A percentile compares a stretch with the other conserved stretches of the same genome.
Conservation (phyloP, 1,140 invertebrate species). For the Trichonephila clavata region DNA sequence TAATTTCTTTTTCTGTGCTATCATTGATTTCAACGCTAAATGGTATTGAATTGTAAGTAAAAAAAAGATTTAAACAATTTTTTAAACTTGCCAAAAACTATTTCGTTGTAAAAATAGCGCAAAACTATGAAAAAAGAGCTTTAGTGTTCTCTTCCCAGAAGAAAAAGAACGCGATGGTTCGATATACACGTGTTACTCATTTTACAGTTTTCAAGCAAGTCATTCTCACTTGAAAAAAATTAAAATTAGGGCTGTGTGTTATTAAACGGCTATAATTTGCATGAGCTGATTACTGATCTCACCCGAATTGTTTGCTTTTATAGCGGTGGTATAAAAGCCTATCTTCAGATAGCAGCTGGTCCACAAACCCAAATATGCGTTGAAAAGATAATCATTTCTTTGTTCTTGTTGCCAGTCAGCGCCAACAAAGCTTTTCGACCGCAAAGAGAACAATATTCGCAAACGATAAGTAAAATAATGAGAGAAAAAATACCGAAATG, state of each 20-base stretch:
- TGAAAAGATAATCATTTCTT: constrained; percentile 5
- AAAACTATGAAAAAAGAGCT: too few species aligned
- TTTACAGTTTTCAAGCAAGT: not conserved
- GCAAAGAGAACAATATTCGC: not conserved
- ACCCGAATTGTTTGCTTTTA: not conserved
- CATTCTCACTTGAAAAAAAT: not conserved
- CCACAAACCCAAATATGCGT: not conserved
- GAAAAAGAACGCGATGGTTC: too few species aligned
- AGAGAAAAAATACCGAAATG: not conserved
- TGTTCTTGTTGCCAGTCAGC: not conserved
- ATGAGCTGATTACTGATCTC: constrained; percentile 1
- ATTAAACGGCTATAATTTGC: not conserved
- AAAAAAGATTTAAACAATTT: too few species aligned
- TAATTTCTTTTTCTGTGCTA: too few species aligned
- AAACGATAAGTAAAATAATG: not conserved
- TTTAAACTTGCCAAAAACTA: too few species aligned
- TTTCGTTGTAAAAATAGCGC: too few species aligned
- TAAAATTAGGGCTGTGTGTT: not conserved
- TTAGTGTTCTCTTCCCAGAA: too few species aligned
- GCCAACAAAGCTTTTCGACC: not conserved
- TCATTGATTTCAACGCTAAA: too few species aligned
- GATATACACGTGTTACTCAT: not conserved
- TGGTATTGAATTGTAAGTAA: too few species aligned
- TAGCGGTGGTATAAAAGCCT: not conserved
- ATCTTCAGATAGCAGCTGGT: not conserved